phyloP scores from a whole-genome alignment of 2,113 vertebrate genomes.

The Corythaeola cristata region DNA sequence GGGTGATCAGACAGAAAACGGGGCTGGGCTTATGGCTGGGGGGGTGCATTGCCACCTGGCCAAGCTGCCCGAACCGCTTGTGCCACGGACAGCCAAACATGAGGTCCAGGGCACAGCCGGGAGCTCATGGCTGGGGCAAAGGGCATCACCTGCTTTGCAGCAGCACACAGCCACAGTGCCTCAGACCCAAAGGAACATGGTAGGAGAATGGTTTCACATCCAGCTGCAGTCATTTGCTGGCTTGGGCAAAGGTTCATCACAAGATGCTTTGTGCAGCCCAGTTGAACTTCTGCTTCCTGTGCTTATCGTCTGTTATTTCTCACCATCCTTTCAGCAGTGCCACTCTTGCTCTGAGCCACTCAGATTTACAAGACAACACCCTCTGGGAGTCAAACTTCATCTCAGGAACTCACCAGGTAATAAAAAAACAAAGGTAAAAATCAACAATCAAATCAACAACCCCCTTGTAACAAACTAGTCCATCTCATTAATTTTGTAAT shows the following conservation, averaged over 20 bases:
- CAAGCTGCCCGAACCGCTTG: not conserved
- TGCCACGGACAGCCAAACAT: not conserved
- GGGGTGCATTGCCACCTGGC: not conserved
- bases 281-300: not conserved
- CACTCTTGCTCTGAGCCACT: not conserved
- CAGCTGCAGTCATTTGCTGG: accelerated
- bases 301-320: accelerated
- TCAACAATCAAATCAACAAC: not conserved
- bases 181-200: not conserved
- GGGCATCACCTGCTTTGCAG: not conserved
- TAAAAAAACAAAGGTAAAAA: not conserved
- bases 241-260: not conserved
- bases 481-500: not conserved
- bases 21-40: not conserved
- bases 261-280: accelerated
- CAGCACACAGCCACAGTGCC: not conserved
- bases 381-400: not conserved
- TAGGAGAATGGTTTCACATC: not conserved
- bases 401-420: not conserved
- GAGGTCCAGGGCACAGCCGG: not conserved
- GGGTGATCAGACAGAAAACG: not conserved
- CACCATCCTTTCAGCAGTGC: not conserved
- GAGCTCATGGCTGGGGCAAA: not conserved
- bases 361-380: not conserved
- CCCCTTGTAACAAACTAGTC: not conserved